Evolutionary conservation across 2,888 invertebrate species (phyloP).

Genomic region (Philereme transversata): DNA sequence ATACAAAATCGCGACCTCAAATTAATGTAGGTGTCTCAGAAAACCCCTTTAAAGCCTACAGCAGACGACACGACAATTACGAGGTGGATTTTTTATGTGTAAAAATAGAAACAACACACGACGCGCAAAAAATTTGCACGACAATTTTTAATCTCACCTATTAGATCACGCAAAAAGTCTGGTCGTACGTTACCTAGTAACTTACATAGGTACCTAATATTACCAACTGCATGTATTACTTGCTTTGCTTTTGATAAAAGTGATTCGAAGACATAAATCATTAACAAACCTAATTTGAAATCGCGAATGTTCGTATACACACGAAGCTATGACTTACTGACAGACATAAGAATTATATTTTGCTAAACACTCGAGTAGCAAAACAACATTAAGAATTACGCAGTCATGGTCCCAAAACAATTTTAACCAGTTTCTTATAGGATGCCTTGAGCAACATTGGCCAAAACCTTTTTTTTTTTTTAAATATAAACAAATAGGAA

Average conservation of each 20-base stretch:
- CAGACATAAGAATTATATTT: constrained; percentile 21
- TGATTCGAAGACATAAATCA: too few relatives aligned
- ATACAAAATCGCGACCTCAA: constrained; percentile 22
- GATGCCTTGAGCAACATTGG: constrained; percentile 13
- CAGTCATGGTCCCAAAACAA: constrained; percentile 67
- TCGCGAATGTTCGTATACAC: constrained; percentile 10
- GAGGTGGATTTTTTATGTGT: too few relatives aligned
- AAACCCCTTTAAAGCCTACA: too few relatives aligned
- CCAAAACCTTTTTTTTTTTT: neutral
- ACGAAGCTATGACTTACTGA: constrained; percentile 15
- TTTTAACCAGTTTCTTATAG: constrained; percentile 23
- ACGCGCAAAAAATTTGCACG: too few relatives aligned
- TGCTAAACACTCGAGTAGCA: constrained; percentile 35
- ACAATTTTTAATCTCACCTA: too few relatives aligned
- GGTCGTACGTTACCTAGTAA: too few relatives aligned
- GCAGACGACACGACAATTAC: too few relatives aligned
- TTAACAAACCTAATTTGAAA: constrained; percentile 6
- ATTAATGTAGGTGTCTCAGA: constrained; percentile 1
- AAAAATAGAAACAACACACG: too few relatives aligned
- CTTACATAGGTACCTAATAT: too few relatives aligned
- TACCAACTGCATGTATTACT: too few relatives aligned
- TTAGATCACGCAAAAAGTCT: too few relatives aligned
- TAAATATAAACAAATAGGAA: neutral
- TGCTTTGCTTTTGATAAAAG: too few relatives aligned
- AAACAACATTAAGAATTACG: constrained; percentile 39